Conservation (phyloP, 2,888 invertebrate genomes). For the Eupelmus urozonus region DNA sequence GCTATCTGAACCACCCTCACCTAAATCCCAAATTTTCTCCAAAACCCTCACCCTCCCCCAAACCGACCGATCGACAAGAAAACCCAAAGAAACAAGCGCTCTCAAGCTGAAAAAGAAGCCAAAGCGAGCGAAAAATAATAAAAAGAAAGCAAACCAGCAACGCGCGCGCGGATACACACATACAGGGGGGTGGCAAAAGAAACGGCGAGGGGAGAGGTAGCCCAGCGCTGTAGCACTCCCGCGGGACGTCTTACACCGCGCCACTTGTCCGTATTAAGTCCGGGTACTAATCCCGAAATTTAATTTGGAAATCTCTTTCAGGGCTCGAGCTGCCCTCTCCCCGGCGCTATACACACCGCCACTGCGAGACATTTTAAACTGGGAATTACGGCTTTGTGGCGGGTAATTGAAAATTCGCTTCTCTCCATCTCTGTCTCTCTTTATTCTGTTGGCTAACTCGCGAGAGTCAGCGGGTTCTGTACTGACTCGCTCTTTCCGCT, state of each 20-base stretch:
- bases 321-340: constrained; percentile 14
- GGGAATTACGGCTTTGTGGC: constrained; percentile 74
- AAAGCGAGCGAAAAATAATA: constrained; percentile 1
- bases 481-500: background rate
- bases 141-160: too few relatives aligned
- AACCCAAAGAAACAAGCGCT: too few relatives aligned
- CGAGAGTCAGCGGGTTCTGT: too few relatives aligned
- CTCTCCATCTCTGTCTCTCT: constrained; percentile 42
- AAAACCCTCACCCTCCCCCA: too few relatives aligned
- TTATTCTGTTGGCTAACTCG: constrained; percentile 4
- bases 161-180: background rate
- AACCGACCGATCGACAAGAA: too few relatives aligned
- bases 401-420: constrained; percentile 76
- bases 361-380: constrained; percentile 71
- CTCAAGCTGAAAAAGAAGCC: too few relatives aligned
- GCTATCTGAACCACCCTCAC: too few relatives aligned
- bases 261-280: constrained; percentile 75
- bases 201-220: constrained; percentile 36
- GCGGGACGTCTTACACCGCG: constrained; percentile 74
- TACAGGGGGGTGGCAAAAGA: background rate
- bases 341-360: constrained; percentile 5
- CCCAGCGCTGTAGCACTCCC: constrained; percentile 71
- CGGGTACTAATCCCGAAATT: constrained; percentile 77
- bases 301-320: constrained; percentile 77
- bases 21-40: too few relatives aligned